Percentiles rank a stretch among this genome's conserved stretches.
phyloP scores from a whole-genome alignment of 2,797 vertebrate genomes.

The Craterocephalus amniculus region DNA sequence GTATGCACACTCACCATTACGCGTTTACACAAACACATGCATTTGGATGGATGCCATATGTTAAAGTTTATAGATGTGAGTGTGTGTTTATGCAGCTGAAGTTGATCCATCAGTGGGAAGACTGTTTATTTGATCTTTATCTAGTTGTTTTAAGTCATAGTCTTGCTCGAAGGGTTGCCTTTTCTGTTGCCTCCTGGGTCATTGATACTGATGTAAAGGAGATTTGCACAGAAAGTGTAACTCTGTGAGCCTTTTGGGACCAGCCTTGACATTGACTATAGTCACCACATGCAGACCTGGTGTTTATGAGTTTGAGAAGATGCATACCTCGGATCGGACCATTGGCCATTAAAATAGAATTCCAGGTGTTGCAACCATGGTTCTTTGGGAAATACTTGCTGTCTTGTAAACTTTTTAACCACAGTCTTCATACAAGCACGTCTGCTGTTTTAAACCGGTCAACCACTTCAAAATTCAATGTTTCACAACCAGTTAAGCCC shows the following conservation, averaged over 20 bases:
- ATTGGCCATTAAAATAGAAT: slow-evolving; percentile 26
- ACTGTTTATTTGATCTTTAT: slow-evolving; percentile 82
- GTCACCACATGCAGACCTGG: slow-evolving; percentile 31
- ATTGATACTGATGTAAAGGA: slow-evolving; percentile 67
- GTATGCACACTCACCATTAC: slow-evolving; percentile 9
- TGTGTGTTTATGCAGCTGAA: slow-evolving; percentile 78
- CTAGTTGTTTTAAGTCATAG: slow-evolving; percentile 78
- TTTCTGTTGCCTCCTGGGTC: slow-evolving; percentile 66
- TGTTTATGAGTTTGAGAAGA: slow-evolving; percentile 45
- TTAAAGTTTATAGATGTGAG: slow-evolving; percentile 59
- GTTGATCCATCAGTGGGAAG: slow-evolving; percentile 64
- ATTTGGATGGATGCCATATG: slow-evolving; percentile 63
- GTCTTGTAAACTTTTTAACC: slow-evolving; percentile 10
- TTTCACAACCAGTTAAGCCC: slow-evolving; percentile 27
- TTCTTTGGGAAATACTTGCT: slow-evolving; percentile 21
- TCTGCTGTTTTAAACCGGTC: slow-evolving; percentile 14
- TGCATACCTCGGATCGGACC: slow-evolving; percentile 22
- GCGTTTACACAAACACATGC: slow-evolving; percentile 60
- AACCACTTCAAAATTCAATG: slow-evolving; percentile 7
- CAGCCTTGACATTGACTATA: slow-evolving; percentile 20
- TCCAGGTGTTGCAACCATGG: slow-evolving; percentile 20
- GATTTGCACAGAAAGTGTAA: slow-evolving; percentile 49
- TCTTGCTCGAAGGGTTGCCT: slow-evolving; percentile 70
- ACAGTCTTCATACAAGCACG: slow-evolving; percentile 11
- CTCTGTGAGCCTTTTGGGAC: slow-evolving; percentile 35